These are phyloP conservation scores for Leucophora obtusa DNA, from an alignment of 2,888 invertebrate species.

Conservation along the genomic window DNA sequence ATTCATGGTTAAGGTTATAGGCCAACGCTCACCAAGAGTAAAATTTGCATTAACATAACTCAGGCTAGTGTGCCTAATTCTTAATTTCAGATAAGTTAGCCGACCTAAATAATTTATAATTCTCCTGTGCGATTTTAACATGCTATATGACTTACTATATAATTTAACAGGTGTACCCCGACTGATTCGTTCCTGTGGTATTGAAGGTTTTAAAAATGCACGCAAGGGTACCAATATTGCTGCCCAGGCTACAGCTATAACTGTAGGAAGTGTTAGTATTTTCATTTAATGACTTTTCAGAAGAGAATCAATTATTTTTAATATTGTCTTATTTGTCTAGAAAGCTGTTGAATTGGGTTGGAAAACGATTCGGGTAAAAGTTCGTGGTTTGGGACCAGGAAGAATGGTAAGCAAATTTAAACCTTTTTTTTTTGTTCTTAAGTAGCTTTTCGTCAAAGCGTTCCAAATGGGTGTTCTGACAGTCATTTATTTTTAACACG, in stretches of 20 bases:
- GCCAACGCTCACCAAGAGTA: too few species aligned
- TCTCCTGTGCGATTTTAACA: neutral
- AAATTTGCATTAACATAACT: too few species aligned
- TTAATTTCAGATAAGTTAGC: too few species aligned
- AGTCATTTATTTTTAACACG: too few species aligned
- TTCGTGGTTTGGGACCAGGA: conserved; percentile 93
- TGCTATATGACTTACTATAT: too few species aligned
- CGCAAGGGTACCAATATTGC: conserved; percentile 98
- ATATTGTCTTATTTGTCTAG: conserved; percentile 79
- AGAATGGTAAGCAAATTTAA: conserved; percentile 84
- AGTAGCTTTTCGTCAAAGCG: too few species aligned
- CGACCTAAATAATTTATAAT: too few species aligned
- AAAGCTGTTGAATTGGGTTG: conserved; percentile 86
- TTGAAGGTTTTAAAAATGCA: conserved; percentile 96
- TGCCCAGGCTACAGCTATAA: conserved; percentile 95
- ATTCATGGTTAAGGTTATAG: too few species aligned
- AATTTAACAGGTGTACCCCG: conserved; percentile 79
- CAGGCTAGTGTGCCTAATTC: too few species aligned
- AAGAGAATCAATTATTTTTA: conserved; percentile 14
- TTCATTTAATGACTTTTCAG: neutral
- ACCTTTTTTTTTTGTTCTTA: too few species aligned
- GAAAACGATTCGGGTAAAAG: conserved; percentile 86
- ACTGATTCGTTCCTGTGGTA: conserved; percentile 87
- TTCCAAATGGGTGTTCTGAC: too few species aligned
- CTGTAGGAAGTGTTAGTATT: conserved; percentile 84